Base-by-base conservation (phyloP, 2,113 vertebrate species). In the Leptosomus discolor region DNA sequence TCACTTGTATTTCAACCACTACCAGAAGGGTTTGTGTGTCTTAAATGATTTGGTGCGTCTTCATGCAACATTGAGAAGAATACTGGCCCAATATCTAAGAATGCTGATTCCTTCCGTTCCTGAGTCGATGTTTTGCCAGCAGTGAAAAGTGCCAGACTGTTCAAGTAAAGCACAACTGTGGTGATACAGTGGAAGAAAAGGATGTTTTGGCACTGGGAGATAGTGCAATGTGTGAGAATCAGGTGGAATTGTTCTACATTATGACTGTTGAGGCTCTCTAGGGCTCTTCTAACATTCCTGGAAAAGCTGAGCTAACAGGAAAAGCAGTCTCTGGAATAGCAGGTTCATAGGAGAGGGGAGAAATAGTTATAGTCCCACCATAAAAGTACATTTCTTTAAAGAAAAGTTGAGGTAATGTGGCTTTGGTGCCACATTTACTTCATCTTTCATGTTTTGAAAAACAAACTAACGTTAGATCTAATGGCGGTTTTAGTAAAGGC, bases 41-140 rank as follows among this genome's bases (percentile, higher is more conserved):
- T 98, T 86, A 98, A 95, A 97, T 98, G 97, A 97, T 98, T 97
- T 98, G 97, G 97, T 98, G 98, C 96, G 20, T 97, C 92, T 95
- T 96, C 96, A 97, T 98, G 97, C 97, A 98, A 97, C 98, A 95
- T 89, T 97, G 98, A 98, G 96, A 98, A 96, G 97, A 97, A 95
- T 96, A 95, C 91, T 98, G 95, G 95, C 96, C 96, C 89, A 37
- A 37, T 96, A 50, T 67, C 53, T 85, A 95, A 96, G 97, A 97
- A 93, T 61, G 19, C 94, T 65, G 56, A 73, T 97, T 94, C 93
- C 89, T 97, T 97, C 97, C 4, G 2, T 93, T 98, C 97, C 96
- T 89, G 92, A 96, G 93, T 94, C 19, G 30, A 79, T 96, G 46
- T 93, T 94, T 96, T 96, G 96, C 95, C 92, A 98, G 96, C 96